Evolutionary conservation across 2,888 invertebrate genomes (phyloP), one percentile per base, ranked within the genome.

Genomic region (Coelopa pilipes): DNA sequence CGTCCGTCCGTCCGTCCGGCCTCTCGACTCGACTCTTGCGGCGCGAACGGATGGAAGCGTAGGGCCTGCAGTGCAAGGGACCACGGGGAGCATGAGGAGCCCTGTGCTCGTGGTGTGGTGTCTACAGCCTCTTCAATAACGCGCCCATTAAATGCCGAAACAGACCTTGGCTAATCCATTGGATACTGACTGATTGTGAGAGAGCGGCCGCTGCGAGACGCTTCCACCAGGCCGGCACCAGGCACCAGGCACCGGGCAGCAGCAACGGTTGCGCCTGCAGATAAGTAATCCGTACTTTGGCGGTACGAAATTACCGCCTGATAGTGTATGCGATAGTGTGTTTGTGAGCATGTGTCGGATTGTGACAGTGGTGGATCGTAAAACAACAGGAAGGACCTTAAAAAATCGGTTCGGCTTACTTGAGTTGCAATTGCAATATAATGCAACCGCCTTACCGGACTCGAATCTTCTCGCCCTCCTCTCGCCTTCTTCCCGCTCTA

Each of bases 111-210:
- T 17, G 47, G 46, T 57, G 57, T 59, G 24, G 19, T 53, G 62
- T 34, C 34, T 66, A 21, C 60, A 65, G 17, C 71, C 63, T 72
- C 79, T 78, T 79, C 82, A 83, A 82, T 82, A 82, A 82, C 82
- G 81, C 80, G 82, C 80, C 81, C 82, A 82, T 83, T 81, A 83
- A 80, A 79, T 79, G 78, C 77, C 76, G 79, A 82, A 82, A 82
- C 79, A 74, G 81, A 82, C 78, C 81, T 80, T 81, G 83, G 77
- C 80, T 80, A 82, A 82, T 82, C 80, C 82, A 82, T 82, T 82
- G 81, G 80, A 79, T 81, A 80, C 79, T 80, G 77, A 63, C 65
- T 73, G 63, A 73, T 71, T 73, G 62, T 75, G 45, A 47, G 59
- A 66, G 55, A 45, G 50, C 67, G 55, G 65, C 62, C 69, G 65